Base-by-base conservation (phyloP, 2,797 vertebrate species). In the Pangasius djambal region DNA sequence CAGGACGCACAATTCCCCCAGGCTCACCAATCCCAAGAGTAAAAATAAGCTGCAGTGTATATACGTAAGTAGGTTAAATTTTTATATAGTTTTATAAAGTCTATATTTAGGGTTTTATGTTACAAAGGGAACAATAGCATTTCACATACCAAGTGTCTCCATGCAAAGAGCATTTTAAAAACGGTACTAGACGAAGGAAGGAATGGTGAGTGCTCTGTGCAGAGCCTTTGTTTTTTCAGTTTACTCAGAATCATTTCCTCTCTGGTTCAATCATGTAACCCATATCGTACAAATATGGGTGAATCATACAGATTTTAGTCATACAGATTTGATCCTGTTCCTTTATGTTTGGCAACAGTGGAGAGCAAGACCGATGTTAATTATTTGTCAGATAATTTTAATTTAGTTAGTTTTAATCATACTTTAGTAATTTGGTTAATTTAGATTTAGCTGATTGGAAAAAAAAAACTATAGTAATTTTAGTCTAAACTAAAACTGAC, bases 1-100 rank as follows among this genome's bases (percentile, higher is more conserved):
- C 83, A 88, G 83, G 88, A 83, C 67, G 44, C 31, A 37, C 52
- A 48, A 65, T 63, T 91, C 81, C 81, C 89, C 37, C 84, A 89
- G 87, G 87, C 89, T 88, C 40, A 79, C 44, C 55, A 67, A 78
- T 91, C 92, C 89, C 87, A 88, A 34, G 88, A 85, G 89, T 90
- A 89, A 92, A 91, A 91, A 90, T 83, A 91, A 86, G 40, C 83
- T 70, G 69, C 77, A 85, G 20, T 86, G 85, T 65, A 88, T 84
- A 61, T 79, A 79, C 87, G 72, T 85, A 86, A 87, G 34, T 78
- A 83, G 44, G 79, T 85, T 88, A 37, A 69, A 90, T 90, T 63
- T 63, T 44, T 44, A 44, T 44, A 44, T 44, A 6, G 44, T 44
- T 44, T 44, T 44, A 4, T 6, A 44, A 69, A 15, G 28, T 25